Percentiles rank a stretch among this genome's conserved stretches.
Conservation (phyloP, 35 echinoderm and acorn worm species). For the Strongylocentrotus purpuratus region DNA sequence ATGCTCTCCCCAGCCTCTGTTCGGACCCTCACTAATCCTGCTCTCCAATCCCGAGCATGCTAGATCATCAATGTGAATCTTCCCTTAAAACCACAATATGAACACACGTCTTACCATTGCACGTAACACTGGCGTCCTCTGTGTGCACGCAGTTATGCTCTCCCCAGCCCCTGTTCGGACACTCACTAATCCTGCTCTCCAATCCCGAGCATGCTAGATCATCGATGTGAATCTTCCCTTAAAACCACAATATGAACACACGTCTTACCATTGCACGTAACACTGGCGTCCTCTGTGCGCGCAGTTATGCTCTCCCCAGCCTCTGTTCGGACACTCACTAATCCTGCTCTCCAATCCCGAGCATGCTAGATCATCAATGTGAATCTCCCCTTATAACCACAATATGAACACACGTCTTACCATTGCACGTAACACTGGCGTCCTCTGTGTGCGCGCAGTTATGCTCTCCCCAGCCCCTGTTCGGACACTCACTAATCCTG, state of each 20-base stretch:
- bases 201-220: slow-evolving; percentile 71
- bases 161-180: slow-evolving; percentile 68
- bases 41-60: slow-evolving; percentile 63
- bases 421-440: slow-evolving; percentile 86
- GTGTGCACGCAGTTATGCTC: slow-evolving; percentile 94
- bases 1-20: slow-evolving; percentile 75
- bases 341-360: slow-evolving; percentile 60
- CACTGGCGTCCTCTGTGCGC: too few species aligned
- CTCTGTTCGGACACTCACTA: slow-evolving; percentile 65
- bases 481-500: slow-evolving; percentile 57
- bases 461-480: slow-evolving; percentile 75
- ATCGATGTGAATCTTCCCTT: slow-evolving; percentile 69
- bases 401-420: slow-evolving; percentile 47
- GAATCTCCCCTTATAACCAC: slow-evolving; percentile 65
- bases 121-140: slow-evolving; percentile 88
- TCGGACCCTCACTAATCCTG: slow-evolving; percentile 56
- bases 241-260: too few species aligned
- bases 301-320: slow-evolving; percentile 77
- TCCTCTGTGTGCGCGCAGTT: slow-evolving; percentile 97
- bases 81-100: too few species aligned
- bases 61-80: slow-evolving; percentile 78
- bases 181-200: slow-evolving; percentile 57
- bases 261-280: too few species aligned
- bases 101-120: slow-evolving; percentile 68
- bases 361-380: slow-evolving; percentile 78